Evolutionary conservation across 2,888 invertebrate species (phyloP).

Genomic region (Apotomis betuletana): DNA sequence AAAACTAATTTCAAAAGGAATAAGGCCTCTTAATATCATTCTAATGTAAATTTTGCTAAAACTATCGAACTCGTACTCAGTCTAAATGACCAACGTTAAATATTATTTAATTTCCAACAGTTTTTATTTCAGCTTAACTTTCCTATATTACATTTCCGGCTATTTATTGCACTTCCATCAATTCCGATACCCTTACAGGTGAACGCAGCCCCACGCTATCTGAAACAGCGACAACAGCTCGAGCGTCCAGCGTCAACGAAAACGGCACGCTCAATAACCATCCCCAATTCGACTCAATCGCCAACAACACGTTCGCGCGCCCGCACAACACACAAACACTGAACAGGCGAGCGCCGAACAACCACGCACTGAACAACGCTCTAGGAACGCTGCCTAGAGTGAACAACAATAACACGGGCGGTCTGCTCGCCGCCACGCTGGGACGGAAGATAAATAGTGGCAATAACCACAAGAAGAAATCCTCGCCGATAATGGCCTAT

Average conservation of each 20-base stretch:
- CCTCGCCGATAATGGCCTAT: conserved; percentile 81
- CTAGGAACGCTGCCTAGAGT: conserved; percentile 75
- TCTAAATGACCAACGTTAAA: too few species aligned
- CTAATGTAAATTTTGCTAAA: too few species aligned
- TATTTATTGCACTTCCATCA: too few species aligned
- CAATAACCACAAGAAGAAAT: conserved; percentile 80
- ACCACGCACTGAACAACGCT: conserved; percentile 74
- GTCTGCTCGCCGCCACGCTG: conserved; percentile 69
- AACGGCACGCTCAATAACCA: conserved; percentile 71
- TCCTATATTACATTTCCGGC: too few species aligned
- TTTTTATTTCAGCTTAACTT: too few species aligned
- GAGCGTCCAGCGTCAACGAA: conserved; percentile 88
- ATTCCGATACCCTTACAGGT: conserved; percentile 68
- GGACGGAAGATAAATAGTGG: conserved; percentile 81
- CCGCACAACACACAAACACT: conserved; percentile 75
- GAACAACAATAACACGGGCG: conserved; percentile 66
- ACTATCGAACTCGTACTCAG: too few species aligned
- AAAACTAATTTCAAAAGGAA: too few species aligned
- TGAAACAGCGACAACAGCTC: conserved; percentile 91
- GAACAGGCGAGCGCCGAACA: conserved; percentile 67
- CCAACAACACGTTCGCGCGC: conserved; percentile 61
- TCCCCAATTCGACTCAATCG: conserved; percentile 60
- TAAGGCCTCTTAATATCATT: too few species aligned
- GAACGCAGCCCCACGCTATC: conserved; percentile 92
- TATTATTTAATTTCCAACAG: too few species aligned